Evolutionary conservation across 2,797 vertebrate genomes (phyloP), one percentile per base, ranked within the genome.

Genomic region (Carcharodon carcharias): DNA sequence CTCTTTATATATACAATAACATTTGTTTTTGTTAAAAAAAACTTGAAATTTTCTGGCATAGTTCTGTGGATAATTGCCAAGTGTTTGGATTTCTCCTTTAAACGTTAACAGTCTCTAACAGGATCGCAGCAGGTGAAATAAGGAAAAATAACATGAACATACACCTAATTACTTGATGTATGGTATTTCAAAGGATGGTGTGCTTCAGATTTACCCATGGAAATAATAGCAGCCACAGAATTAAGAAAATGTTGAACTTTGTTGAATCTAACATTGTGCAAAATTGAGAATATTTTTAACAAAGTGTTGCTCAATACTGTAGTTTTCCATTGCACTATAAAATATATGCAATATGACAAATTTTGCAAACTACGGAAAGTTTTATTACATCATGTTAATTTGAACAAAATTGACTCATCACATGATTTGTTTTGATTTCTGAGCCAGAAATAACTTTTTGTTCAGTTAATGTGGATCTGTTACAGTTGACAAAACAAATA

Each of bases 401-500:
- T 50, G 85, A 87, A 87, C 9, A 11, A 87, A 87, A 54, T 87
- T 87, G 85, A 45, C 85, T 87, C 50, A 87, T 28, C 18, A 3
- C 85, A 87, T 87, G 69, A 71, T 54, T 54, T 54, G 45, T 0
- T 85, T 87, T 87, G 21, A 54, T 54, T 87, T 54, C 21, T 87
- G 54, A 54, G 85, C 45, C 85, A 87, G 54, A 54, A 87, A 50
- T 87, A 87, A 54, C 40, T 87, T 54, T 54, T 87, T 87, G n/a
- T 85, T 87, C 85, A 87, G 45, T 26, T 50, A 54, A 54, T 54
- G 5, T 87, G 85, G 8, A 54, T 54, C 85, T 54, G 23, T 54
- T 54, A 87, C 85, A 80, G 77, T 80, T 80, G 77, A n/a, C n/a
- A 16, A 80, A 80, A 80, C n/a, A 80, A 80, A 80, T n/a, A 80